A percentile compares a stretch with the other conserved stretches of the same genome.
Conservation (phyloP, 1,140 invertebrate genomes). For the Drosophila ficusphila region DNA sequence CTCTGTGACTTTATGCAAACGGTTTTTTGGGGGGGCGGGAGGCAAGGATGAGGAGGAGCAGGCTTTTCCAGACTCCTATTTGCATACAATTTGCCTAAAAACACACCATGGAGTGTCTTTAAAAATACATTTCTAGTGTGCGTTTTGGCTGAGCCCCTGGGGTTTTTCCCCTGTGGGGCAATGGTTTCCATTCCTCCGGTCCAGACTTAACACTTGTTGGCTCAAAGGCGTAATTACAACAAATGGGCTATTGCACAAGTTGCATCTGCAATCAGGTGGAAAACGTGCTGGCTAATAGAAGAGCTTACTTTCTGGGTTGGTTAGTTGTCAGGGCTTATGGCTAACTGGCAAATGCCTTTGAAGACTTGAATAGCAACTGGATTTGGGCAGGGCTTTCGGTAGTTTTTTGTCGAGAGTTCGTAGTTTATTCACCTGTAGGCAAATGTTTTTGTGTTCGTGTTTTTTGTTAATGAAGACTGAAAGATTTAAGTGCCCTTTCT, state of each 20-base stretch:
- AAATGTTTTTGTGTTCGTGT: neutral
- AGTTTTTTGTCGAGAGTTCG: constrained; percentile 16
- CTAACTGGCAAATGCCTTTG: constrained; percentile 73
- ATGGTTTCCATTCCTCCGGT: constrained; percentile 19
- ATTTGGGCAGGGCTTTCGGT: constrained; percentile 43
- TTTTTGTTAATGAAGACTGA: neutral
- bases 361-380: constrained; percentile 31
- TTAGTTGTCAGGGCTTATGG: constrained; percentile 21
- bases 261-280: constrained; percentile 70
- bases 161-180: constrained; percentile 22
- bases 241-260: constrained; percentile 64
- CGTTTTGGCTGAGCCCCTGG: constrained; percentile 9
- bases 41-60: neutral
- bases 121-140: constrained; percentile 77
- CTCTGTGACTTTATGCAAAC: constrained; percentile 43
- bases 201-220: constrained; percentile 76
- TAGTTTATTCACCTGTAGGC: constrained; percentile 36
- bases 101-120: constrained; percentile 77
- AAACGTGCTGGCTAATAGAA: constrained; percentile 69
- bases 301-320: constrained; percentile 51
- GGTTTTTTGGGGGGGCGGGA: neutral
- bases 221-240: constrained; percentile 80
- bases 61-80: constrained; percentile 61
- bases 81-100: constrained; percentile 83
- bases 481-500: neutral